These are phyloP conservation scores for Melipona beecheii DNA, from an alignment of 2,888 invertebrate species.

Conservation along the genomic window DNA sequence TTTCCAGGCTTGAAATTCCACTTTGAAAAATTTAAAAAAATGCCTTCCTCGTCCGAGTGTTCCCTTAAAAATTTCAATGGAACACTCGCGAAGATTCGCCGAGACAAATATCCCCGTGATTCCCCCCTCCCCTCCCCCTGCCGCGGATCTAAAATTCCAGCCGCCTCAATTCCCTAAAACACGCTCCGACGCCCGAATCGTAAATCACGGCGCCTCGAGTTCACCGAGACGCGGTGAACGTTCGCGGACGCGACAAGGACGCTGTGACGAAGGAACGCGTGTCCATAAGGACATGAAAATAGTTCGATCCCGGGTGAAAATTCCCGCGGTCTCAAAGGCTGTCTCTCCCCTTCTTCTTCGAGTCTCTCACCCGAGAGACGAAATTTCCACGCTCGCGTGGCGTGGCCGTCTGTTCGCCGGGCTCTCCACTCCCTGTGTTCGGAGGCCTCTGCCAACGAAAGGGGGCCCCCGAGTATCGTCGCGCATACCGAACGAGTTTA, in stretches of 20 bases:
- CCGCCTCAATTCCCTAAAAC: neutral
- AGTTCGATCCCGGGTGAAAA: constrained; percentile 10
- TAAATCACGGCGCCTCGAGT: neutral
- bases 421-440: constrained; percentile 10
- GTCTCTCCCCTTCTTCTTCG: neutral
- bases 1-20: too few species aligned
- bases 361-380: neutral
- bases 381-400: constrained; percentile 19
- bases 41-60: neutral
- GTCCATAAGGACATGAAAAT: neutral
- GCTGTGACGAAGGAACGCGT: neutral
- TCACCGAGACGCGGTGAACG: too few species aligned
- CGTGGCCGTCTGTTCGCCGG: neutral
- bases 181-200: neutral
- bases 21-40: too few species aligned
- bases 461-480: constrained; percentile 35
- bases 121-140: too few species aligned
- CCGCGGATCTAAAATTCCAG: neutral
- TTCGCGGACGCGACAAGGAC: too few species aligned
- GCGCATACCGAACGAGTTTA: constrained; percentile 59
- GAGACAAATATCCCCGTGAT: neutral
- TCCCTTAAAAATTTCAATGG: neutral
- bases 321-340: neutral
- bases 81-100: neutral
- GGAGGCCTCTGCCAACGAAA: constrained; percentile 28